Base-by-base conservation (phyloP, 2,797 vertebrate species). In the Eulemur mongoz region DNA sequence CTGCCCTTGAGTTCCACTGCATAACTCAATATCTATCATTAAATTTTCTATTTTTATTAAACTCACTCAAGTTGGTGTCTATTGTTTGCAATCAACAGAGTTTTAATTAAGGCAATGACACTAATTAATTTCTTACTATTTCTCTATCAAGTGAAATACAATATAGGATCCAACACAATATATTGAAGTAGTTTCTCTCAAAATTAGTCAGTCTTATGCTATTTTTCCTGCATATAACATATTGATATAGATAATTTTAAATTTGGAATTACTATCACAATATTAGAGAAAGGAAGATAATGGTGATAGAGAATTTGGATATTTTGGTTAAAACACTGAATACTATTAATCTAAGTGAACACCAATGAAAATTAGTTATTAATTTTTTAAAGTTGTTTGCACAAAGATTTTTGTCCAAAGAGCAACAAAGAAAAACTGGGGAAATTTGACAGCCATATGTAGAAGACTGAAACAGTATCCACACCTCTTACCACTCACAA, bases 41-140 rank as follows among this genome's bases (percentile, higher is more conserved):
- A 79, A 80, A 84, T 78, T 87, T 89, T 7, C 13, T 25, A 7
- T 43, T 96, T 90, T 87, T 63, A 69, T 35, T 67, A 87, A 96
- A 93, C 17, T 87, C 2, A 38, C 4, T 85, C 13, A n/a, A 59
- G n/a, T 90, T 69, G 11, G 17, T 90, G 95, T 52, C 32, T 89
- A 10, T 43, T 85, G 20, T 81, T 43, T 85, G 13, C 11, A 88
- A 79, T 78, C 30, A 93, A 88, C 4, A 78, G 61, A 67, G 43
- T 52, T 79, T 90, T 87, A 90, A 96, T 83, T 95, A 93, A 93
- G 35, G 13, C 32, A 82, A 85, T 59, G 25, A 35, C 32, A 85
- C 7, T 80, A 83, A 91, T 69, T 52, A 83, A 87, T 73, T 89
- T 20, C 10, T 89, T 83, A 91, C 50, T 93, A 94, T 80, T 78